Conservation (phyloP, 2,113 vertebrate species). For the Mus pahari region DNA sequence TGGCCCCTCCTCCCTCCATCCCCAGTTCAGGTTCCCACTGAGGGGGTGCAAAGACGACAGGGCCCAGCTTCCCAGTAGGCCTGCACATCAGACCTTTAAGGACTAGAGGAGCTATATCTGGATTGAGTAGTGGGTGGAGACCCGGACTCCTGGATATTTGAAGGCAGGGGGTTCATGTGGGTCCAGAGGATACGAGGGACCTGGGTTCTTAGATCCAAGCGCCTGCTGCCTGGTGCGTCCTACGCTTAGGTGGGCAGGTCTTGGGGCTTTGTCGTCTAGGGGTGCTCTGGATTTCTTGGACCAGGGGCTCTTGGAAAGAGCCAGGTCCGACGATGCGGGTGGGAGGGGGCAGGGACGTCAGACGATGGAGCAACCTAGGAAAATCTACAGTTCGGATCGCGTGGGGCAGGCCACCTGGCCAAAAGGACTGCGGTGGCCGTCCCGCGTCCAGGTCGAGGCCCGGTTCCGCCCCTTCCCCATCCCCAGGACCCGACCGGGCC, state of each 20-base stretch:
- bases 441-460: neutral
- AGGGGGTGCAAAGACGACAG: conserved; percentile 53
- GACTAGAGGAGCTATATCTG: neutral
- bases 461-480: conserved; percentile 59
- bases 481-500: conserved; percentile 63
- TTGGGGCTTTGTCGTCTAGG: conserved; percentile 33
- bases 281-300: neutral
- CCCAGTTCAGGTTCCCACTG: conserved; percentile 13
- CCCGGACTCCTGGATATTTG: conserved; percentile 1
- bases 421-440: neutral
- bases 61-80: conserved; percentile 44
- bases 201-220: neutral
- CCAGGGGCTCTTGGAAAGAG: neutral
- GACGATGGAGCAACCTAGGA: neutral
- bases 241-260: conserved; percentile 15
- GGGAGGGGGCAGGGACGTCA: neutral
- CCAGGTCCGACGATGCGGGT: neutral
- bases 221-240: conserved; percentile 29
- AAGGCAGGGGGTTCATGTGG: neutral
- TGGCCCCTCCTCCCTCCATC: conserved; percentile 70
- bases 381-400: conserved; percentile 30
- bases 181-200: conserved; percentile 3
- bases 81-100: conserved; percentile 36
- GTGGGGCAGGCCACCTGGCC: neutral
- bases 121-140: conserved; percentile 25